These are phyloP conservation scores for Zygogramma bicolorata DNA, from an alignment of 2,888 invertebrate genomes.

Conservation along the genomic window DNA sequence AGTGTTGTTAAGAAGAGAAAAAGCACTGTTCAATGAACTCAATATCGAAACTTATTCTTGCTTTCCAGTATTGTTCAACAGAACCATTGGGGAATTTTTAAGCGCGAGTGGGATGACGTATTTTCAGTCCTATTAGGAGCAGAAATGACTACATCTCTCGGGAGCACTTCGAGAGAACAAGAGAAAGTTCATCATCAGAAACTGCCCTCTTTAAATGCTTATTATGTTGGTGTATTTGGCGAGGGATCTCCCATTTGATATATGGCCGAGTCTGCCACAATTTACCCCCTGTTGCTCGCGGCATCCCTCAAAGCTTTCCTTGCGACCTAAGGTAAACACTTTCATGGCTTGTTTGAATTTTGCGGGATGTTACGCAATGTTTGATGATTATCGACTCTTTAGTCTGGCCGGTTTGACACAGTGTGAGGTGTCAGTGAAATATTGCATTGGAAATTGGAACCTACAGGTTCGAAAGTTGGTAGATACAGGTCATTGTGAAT, in stretches of 20 bases:
- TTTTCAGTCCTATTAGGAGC: constrained; percentile 5
- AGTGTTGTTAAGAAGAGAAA: too few species aligned
- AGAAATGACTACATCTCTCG: constrained; percentile 37
- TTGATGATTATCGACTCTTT: neutral
- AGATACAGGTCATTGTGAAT: too few species aligned
- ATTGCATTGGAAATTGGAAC: neutral
- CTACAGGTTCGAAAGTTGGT: too few species aligned
- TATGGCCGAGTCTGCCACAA: constrained; percentile 52
- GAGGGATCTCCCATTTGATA: constrained; percentile 51
- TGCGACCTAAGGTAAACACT: constrained; percentile 42
- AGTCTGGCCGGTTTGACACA: neutral
- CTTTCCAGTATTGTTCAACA: too few species aligned
- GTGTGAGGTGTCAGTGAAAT: neutral
- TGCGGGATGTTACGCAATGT: constrained; percentile 21
- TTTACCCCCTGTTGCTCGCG: constrained; percentile 50
- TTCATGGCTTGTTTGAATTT: constrained; percentile 31
- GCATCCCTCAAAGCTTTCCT: constrained; percentile 43
- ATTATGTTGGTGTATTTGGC: constrained; percentile 46
- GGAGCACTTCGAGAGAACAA: constrained; percentile 45
- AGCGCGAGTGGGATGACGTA: neutral
- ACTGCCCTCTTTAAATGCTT: constrained; percentile 52
- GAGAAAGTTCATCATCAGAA: constrained; percentile 48
- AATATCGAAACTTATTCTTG: too few species aligned
- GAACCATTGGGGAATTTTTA: too few species aligned
- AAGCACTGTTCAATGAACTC: too few species aligned